Evolutionary conservation across 1,140 invertebrate species (phyloP), one percentile per base, ranked within the genome.

Genomic region (Drosophila cardini): DNA sequence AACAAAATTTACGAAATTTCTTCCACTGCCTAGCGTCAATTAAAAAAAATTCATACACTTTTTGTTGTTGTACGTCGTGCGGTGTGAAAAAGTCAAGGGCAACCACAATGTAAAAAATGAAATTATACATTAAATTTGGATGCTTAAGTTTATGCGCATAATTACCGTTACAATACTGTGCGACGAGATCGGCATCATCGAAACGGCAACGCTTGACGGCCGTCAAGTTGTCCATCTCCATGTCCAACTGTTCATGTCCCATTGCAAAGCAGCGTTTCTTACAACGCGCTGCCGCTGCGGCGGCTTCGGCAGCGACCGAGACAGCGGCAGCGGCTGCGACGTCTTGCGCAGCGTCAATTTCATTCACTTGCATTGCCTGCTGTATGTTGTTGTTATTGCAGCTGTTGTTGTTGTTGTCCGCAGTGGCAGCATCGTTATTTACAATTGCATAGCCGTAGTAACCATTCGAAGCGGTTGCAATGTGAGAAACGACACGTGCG

Each of bases 121-220:
- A 78, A 62, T 68, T 75, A 71, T 46, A 52, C 48, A 72, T 63
- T 63, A 48, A 43, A 68, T 64, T 42, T 46, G 11, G 63, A 45
- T 72, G 21, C 10, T 52, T 56, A 36, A 52, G 9, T 46, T 72
- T 58, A 60, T 70, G 52, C 58, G 53, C 70, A 73, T 62, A 78
- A 64, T 82, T 80, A 87, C 90, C 90, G 72, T 91, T 91, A 70
- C 82, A 91, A 82, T 90, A 91, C 71, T 91, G 90, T 38, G 90
- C 90, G 18, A 83, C 75, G 42, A 90, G 58, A 57, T 91, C 90
- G 34, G 43, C 77, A 62, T 91, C 82, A 60, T 91, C 90, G 36
- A 75, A 91, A 60, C 90, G 90, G 55, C 90, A 91, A 11, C 90
- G 85, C 68, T 91, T 91, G 56, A 86, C 84, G 42, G 74, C 60